These are phyloP conservation scores for Pyrocephalus nanus DNA, from an alignment of 2,797 vertebrate genomes.

Conservation along the genomic window DNA sequence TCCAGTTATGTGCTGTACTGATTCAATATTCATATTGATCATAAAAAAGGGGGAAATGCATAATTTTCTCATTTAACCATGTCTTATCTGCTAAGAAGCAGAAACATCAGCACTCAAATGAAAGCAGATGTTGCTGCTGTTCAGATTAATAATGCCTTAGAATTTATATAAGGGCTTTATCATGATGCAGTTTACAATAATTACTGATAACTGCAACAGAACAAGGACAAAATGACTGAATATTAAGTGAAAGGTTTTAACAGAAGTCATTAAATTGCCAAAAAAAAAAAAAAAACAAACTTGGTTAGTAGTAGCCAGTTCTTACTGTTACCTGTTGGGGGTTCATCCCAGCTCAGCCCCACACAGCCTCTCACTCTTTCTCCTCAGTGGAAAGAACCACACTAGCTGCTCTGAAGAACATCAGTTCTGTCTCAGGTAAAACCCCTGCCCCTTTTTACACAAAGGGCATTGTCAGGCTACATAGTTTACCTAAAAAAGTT, in stretches of 20 bases:
- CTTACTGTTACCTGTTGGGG: background rate
- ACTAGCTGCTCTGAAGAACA: background rate
- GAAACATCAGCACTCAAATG: background rate
- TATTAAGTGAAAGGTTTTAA: background rate
- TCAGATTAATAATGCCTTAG: background rate
- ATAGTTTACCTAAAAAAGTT: background rate
- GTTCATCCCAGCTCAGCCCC: background rate
- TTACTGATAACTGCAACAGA: background rate
- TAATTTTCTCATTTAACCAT: background rate
- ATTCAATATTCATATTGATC: background rate
- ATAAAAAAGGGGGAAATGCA: background rate
- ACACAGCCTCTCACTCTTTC: background rate
- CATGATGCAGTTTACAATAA: background rate
- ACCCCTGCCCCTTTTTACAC: background rate
- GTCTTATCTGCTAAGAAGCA: background rate
- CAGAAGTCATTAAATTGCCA: background rate
- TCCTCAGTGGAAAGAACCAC: background rate
- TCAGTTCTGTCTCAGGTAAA: background rate
- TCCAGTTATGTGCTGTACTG: background rate
- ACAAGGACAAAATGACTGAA: background rate
- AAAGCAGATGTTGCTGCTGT: conserved; percentile 16
- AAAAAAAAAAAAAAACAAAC: background rate
- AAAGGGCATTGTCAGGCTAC: background rate
- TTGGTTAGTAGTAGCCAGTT: background rate
- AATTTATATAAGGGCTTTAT: background rate